These are phyloP conservation scores for Mus caroli DNA, from an alignment of 2,797 vertebrate genomes.

Conservation along the genomic window DNA sequence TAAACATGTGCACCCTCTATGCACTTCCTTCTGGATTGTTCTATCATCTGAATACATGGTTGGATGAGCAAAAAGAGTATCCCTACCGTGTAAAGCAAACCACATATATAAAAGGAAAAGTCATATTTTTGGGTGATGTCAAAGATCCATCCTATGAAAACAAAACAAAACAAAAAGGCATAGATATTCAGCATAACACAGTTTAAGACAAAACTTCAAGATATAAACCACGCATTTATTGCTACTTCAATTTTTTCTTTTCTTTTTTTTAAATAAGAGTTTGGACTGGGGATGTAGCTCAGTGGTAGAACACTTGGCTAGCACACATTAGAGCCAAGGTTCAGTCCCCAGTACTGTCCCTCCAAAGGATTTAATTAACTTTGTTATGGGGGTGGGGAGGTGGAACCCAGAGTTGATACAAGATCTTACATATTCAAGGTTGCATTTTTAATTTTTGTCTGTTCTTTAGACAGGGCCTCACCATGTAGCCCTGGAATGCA, in stretches of 20 bases:
- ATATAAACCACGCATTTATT: background rate
- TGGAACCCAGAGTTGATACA: background rate
- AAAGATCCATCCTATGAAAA: conserved; percentile 91
- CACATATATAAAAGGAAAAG: conserved; percentile 91
- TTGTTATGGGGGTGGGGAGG: background rate
- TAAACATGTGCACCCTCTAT: conserved; percentile 83
- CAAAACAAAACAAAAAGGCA: conserved; percentile 67
- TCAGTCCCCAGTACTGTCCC: background rate
- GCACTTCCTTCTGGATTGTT: conserved; percentile 83
- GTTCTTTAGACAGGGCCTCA: background rate
- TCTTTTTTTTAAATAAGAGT: background rate
- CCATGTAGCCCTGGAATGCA: background rate
- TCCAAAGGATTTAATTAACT: background rate
- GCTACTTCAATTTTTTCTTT: background rate
- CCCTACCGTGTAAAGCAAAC: conserved; percentile 90
- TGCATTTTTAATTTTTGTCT: background rate
- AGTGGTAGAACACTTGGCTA: background rate
- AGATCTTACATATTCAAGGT: background rate
- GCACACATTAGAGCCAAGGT: background rate
- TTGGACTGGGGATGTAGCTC: background rate
- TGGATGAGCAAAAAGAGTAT: conserved; percentile 89
- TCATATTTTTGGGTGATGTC: conserved; percentile 91
- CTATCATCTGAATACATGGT: conserved; percentile 87
- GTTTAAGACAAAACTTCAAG: conserved; percentile 19
- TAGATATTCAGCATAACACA: conserved; percentile 60